phyloP scores from a whole-genome alignment of 2,113 vertebrate genomes.

The Zootoca vivipara region DNA sequence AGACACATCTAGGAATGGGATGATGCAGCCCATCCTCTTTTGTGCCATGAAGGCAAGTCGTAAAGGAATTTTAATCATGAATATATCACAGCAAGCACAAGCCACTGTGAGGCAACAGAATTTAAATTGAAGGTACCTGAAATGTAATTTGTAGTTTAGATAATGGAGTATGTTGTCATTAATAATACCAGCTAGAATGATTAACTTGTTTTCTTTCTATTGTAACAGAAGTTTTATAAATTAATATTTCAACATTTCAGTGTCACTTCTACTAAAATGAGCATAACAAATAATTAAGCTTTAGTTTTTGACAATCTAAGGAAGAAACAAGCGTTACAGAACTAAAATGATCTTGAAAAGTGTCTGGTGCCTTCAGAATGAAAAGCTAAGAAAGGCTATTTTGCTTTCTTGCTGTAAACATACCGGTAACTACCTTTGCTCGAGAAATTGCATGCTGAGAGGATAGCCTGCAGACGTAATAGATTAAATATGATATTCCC shows the following conservation, averaged over 20 bases:
- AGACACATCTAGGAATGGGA: too few relatives aligned
- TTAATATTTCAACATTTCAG: not conserved
- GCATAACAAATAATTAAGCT: not conserved
- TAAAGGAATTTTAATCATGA: too few relatives aligned
- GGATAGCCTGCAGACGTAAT: not conserved
- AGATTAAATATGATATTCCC: constrained; percentile 3
- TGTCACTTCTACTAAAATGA: not conserved
- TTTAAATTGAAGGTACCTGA: not conserved
- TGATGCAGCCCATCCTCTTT: too few relatives aligned
- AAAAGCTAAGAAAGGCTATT: not conserved
- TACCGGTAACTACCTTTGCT: not conserved
- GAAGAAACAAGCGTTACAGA: not conserved
- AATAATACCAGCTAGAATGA: not conserved
- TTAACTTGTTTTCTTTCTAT: not conserved
- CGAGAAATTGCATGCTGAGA: not conserved
- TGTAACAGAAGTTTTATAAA: not conserved
- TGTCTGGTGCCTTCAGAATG: not conserved
- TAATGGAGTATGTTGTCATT: not conserved
- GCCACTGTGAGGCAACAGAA: too few relatives aligned
- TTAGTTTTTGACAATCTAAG: not conserved
- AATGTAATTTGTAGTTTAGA: not conserved
- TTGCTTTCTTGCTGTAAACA: not conserved
- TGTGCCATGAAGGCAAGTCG: too few relatives aligned
- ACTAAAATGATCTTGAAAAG: not conserved
- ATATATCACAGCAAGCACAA: too few relatives aligned